Conservation (phyloP, 1,140 invertebrate species). For the Drosophila jambulina region DNA sequence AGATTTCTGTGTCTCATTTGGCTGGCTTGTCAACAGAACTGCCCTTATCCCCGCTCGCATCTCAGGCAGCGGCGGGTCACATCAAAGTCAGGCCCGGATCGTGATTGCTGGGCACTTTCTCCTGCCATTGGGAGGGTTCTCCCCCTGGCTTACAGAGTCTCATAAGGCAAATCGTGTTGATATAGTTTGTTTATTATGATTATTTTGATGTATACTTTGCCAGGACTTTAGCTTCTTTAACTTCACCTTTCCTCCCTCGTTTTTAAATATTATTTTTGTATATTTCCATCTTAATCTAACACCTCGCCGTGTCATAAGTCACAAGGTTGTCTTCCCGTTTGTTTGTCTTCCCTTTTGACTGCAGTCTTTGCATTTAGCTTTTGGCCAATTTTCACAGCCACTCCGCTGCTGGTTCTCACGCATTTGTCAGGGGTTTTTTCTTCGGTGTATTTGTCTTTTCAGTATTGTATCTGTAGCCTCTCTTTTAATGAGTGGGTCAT, state of each 20-base stretch:
- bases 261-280: neutral
- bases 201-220: neutral
- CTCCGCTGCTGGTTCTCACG: slow-evolving; percentile 56
- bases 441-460: slow-evolving; percentile 22
- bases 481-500: slow-evolving; percentile 74
- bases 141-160: neutral
- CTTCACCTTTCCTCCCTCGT: neutral
- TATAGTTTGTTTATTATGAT: no score
- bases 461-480: slow-evolving; percentile 13
- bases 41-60: slow-evolving; percentile 6
- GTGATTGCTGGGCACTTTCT: slow-evolving; percentile 69
- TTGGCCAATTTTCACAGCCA: slow-evolving; percentile 39
- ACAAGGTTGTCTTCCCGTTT: slow-evolving; percentile 15
- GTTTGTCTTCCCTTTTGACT: slow-evolving; percentile 6
- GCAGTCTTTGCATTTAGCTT: slow-evolving; percentile 23
- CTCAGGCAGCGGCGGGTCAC: slow-evolving; percentile 20
- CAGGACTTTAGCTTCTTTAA: neutral
- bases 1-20: slow-evolving; percentile 57
- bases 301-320: slow-evolving; percentile 14
- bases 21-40: slow-evolving; percentile 6
- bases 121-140: neutral
- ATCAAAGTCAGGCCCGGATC: slow-evolving; percentile 52
- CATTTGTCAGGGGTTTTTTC: slow-evolving; percentile 68
- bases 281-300: neutral
- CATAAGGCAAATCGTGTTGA: neutral